A percentile compares a stretch with the other conserved stretches of the same genome.
Evolutionary conservation across 2,888 invertebrate genomes (phyloP).

Genomic region (Gymnocheta viridis): DNA sequence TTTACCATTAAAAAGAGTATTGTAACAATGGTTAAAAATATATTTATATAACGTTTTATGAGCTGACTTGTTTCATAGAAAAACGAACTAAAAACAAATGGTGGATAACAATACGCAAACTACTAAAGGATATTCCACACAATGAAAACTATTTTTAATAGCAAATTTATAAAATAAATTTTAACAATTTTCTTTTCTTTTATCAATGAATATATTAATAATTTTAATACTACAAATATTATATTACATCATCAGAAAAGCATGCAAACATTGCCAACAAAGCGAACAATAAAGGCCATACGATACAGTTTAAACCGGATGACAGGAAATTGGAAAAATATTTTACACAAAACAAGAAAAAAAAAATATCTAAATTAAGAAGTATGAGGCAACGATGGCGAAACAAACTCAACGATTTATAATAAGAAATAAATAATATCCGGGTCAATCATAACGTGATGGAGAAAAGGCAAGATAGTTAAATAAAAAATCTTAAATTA

Average conservation of each 20-base stretch:
- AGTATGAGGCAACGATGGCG: neutral
- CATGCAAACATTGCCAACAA: conserved; percentile 16
- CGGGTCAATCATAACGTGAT: conserved; percentile 52
- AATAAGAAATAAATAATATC: conserved; percentile 61
- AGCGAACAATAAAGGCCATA: conserved; percentile 24
- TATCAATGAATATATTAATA: conserved; percentile 5
- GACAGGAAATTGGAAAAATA: conserved; percentile 63
- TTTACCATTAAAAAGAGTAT: no score
- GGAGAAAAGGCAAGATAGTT: conserved; percentile 5
- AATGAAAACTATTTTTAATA: neutral
- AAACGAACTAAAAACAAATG: neutral
- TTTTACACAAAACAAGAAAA: conserved; percentile 10
- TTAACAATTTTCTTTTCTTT: neutral
- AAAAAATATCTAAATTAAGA: neutral
- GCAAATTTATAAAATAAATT: neutral
- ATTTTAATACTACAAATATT: conserved; percentile 7
- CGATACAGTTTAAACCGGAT: conserved; percentile 50
- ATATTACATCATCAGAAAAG: neutral
- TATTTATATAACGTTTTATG: no score
- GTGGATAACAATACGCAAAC: neutral
- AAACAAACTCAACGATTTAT: conserved; percentile 26
- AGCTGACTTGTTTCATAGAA: no score
- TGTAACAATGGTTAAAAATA: no score
- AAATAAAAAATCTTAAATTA: neutral
- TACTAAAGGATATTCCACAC: neutral